phyloP scores from a whole-genome alignment of 2,888 invertebrate genomes.

The Odontocolon sp. region DNA sequence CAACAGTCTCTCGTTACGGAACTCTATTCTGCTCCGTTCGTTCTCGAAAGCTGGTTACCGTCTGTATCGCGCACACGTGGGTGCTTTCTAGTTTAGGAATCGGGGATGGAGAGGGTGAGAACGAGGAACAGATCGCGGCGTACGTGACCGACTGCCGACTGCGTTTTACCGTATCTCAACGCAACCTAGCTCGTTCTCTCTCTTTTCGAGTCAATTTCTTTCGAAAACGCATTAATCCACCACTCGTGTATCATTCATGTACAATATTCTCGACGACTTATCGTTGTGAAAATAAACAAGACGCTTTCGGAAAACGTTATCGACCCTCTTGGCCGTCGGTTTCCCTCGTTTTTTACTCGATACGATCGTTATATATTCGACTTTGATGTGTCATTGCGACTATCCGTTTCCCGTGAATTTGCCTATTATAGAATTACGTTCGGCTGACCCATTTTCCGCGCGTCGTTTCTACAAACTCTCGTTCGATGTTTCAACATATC shows the following conservation, averaged over 20 bases:
- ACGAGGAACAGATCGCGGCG: slow-evolving; percentile 71
- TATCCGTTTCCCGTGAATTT: slow-evolving; percentile 32
- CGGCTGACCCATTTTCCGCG: background rate
- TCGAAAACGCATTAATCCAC: too few relatives aligned
- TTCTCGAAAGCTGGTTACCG: background rate
- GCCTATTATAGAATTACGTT: slow-evolving; percentile 40
- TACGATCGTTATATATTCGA: slow-evolving; percentile 11
- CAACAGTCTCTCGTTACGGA: slow-evolving; percentile 29
- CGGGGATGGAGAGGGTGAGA: slow-evolving; percentile 10
- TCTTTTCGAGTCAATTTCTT: background rate
- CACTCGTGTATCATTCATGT: too few relatives aligned
- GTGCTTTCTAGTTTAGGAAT: slow-evolving; percentile 55
- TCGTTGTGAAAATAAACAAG: too few relatives aligned
- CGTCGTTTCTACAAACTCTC: background rate
- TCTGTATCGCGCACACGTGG: slow-evolving; percentile 42
- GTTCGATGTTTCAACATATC: too few relatives aligned
- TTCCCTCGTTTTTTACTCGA: background rate
- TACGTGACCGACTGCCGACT: slow-evolving; percentile 81
- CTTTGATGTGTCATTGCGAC: slow-evolving; percentile 43
- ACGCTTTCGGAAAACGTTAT: background rate
- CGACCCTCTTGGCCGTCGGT: background rate
- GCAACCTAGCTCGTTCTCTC: background rate
- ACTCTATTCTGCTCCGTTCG: background rate
- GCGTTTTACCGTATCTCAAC: background rate
- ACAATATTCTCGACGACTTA: too few relatives aligned